These are phyloP conservation scores for Meiosimyza platycephala DNA, from an alignment of 2,888 invertebrate species.

Conservation along the genomic window DNA sequence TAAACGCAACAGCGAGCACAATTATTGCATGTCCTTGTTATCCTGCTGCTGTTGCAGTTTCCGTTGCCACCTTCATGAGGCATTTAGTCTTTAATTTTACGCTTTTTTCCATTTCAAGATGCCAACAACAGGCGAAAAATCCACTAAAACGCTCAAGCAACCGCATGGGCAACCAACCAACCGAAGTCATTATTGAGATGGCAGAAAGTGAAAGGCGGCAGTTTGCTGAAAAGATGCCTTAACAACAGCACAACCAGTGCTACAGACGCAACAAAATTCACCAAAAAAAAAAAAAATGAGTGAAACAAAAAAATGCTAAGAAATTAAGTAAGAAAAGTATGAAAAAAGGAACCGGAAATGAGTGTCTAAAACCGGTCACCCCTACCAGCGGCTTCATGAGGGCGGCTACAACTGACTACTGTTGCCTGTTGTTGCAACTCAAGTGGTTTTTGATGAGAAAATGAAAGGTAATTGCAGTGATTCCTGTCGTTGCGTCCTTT, in stretches of 20 bases:
- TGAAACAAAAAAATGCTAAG: background rate
- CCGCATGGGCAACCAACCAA: too few species aligned
- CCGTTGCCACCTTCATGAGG: conserved; percentile 44
- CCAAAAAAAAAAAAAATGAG: conserved; percentile 1
- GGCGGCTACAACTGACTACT: background rate
- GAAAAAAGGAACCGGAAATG: conserved; percentile 36
- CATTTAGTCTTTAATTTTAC: conserved; percentile 64
- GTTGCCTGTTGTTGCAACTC: conserved; percentile 45
- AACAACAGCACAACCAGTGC: background rate
- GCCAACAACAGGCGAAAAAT: conserved; percentile 5
- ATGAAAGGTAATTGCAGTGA: conserved; percentile 64
- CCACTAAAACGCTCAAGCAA: background rate
- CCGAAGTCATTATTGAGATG: too few species aligned
- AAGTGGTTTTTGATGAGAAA: conserved; percentile 65
- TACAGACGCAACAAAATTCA: background rate
- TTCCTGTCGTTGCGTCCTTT: conserved; percentile 37
- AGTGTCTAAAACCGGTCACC: conserved; percentile 33
- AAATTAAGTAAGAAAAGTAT: background rate
- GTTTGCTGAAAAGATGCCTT: background rate
- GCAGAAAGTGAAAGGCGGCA: background rate
- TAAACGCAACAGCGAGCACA: conserved; percentile 28
- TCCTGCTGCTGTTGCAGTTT: conserved; percentile 6
- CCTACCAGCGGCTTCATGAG: background rate
- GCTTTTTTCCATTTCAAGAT: conserved; percentile 53
- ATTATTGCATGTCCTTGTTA: conserved; percentile 31